These are phyloP conservation scores for Eurytoma californica DNA, from an alignment of 2,888 invertebrate species.

Conservation along the genomic window DNA sequence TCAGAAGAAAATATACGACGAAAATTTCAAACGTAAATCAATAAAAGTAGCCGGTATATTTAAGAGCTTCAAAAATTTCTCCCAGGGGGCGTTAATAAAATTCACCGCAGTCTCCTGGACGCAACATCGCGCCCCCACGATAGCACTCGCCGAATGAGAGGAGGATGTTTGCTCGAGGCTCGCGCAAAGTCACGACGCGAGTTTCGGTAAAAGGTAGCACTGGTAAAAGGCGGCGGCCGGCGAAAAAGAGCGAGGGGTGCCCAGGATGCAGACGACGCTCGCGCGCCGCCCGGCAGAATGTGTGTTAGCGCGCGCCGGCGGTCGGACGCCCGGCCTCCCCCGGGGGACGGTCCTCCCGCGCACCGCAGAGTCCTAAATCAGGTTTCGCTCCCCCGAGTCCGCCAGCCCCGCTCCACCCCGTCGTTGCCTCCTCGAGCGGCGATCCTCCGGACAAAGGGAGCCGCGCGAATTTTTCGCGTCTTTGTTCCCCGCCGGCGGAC, in stretches of 20 bases:
- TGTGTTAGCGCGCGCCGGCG: slow-evolving; percentile 55
- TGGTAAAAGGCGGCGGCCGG: too few relatives aligned
- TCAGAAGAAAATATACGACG: too few relatives aligned
- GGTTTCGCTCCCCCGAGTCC: slow-evolving; percentile 71
- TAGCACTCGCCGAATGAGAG: not conserved
- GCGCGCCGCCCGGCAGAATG: not conserved
- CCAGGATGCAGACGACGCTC: too few relatives aligned
- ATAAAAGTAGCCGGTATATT: too few relatives aligned
- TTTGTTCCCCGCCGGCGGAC: not conserved
- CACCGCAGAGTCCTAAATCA: slow-evolving; percentile 73
- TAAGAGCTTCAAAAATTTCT: too few relatives aligned
- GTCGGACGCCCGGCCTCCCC: slow-evolving; percentile 68
- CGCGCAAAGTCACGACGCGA: not conserved
- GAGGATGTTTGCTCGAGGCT: not conserved
- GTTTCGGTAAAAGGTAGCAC: too few relatives aligned
- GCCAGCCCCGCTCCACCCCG: slow-evolving; percentile 63
- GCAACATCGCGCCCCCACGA: not conserved
- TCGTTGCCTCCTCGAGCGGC: slow-evolving; percentile 29
- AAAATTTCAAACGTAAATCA: too few relatives aligned
- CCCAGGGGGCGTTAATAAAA: too few relatives aligned
- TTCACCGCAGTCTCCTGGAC: too few relatives aligned
- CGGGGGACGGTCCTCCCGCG: slow-evolving; percentile 65
- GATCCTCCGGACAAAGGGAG: slow-evolving; percentile 4
- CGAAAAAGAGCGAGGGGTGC: too few relatives aligned
- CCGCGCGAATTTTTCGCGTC: slow-evolving; percentile 18